Evolutionary conservation across 2,888 invertebrate species (phyloP).

Genomic region (Plebejus melissa): DNA sequence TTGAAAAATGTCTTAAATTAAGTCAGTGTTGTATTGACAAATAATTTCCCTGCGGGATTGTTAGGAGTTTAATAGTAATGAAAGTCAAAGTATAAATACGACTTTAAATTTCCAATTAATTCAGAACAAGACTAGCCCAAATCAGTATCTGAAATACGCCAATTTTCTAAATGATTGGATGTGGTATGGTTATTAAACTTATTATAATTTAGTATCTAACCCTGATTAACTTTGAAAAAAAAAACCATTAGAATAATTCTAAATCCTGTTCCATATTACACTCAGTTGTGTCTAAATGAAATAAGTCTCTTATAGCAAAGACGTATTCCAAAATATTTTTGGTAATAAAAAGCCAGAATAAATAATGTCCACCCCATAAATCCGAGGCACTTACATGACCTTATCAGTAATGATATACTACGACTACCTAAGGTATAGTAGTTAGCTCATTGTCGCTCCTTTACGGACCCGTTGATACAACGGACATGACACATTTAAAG

Average conservation of each 20-base stretch:
- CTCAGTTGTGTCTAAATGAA: constrained; percentile 25
- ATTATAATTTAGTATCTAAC: neutral
- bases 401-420: constrained; percentile 76
- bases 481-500: constrained; percentile 75
- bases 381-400: constrained; percentile 77
- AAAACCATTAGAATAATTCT: neutral
- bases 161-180: neutral
- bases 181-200: neutral
- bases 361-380: constrained; percentile 61
- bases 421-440: constrained; percentile 69
- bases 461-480: constrained; percentile 74
- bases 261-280: neutral
- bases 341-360: constrained; percentile 28
- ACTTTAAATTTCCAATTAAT: neutral
- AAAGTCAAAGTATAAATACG: neutral
- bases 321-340: constrained; percentile 34
- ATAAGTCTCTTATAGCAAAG: constrained; percentile 53
- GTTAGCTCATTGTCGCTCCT: constrained; percentile 66
- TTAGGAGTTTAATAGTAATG: neutral
- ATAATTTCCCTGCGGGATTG: neutral
- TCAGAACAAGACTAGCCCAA: neutral
- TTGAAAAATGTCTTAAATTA: neutral
- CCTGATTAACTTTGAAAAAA: neutral
- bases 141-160: neutral
- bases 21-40: neutral